These are phyloP conservation scores for Pao palembangensis DNA, from an alignment of 2,113 vertebrate species.

Conservation along the genomic window DNA sequence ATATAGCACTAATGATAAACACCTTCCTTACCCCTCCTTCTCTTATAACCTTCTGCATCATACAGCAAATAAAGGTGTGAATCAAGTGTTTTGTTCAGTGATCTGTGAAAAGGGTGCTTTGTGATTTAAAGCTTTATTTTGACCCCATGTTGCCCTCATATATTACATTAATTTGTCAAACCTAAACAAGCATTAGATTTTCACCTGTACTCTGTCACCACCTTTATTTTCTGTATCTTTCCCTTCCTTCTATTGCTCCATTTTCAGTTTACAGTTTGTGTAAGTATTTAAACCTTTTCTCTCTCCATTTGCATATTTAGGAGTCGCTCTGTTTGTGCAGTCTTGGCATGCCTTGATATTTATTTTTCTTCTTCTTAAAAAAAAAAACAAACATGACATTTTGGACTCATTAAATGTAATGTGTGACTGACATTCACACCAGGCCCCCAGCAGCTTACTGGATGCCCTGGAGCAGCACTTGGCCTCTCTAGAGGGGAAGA, in stretches of 20 bases:
- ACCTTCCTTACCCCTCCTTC: slow-evolving; percentile 11
- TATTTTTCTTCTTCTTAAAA: neutral
- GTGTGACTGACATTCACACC: slow-evolving; percentile 28
- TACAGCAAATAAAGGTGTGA: slow-evolving; percentile 70
- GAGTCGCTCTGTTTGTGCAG: slow-evolving; percentile 35
- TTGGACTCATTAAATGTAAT: slow-evolving; percentile 26
- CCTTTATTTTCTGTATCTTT: slow-evolving; percentile 78
- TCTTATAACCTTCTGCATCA: slow-evolving; percentile 40
- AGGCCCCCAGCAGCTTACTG: slow-evolving; percentile 95
- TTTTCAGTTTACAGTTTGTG: slow-evolving; percentile 76
- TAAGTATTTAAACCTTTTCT: slow-evolving; percentile 70
- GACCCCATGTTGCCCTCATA: too few relatives aligned
- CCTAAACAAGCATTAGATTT: neutral
- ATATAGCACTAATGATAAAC: neutral
- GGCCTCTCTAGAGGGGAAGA: slow-evolving; percentile 95
- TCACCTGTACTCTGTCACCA: slow-evolving; percentile 48
- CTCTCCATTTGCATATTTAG: slow-evolving; percentile 48
- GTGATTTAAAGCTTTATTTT: too few relatives aligned
- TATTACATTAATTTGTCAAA: too few relatives aligned
- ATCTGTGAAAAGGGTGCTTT: neutral
- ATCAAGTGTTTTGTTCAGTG: neutral
- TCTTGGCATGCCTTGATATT: slow-evolving; percentile 53
- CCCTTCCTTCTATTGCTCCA: slow-evolving; percentile 65
- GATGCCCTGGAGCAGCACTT: slow-evolving; percentile 96
- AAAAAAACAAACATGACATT: neutral